phyloP scores from a whole-genome alignment of 2,797 vertebrate species.

The Manis crassicaudata region DNA sequence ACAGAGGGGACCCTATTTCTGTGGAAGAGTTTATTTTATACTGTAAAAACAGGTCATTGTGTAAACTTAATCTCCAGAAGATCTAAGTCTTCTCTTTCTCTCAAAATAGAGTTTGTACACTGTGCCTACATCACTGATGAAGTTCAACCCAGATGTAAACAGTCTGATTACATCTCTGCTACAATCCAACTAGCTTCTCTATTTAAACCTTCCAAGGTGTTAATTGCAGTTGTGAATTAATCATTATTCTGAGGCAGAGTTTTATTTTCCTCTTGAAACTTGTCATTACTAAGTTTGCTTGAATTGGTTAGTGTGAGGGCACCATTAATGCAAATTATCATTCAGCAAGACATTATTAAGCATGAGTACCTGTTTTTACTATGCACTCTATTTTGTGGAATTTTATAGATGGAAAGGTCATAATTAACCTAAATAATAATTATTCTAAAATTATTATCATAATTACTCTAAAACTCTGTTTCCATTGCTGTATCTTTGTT shows the following conservation, averaged over 20 bases:
- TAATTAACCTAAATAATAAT: neutral
- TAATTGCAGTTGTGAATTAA: slow-evolving; percentile 68
- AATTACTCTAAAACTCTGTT: slow-evolving; percentile 37
- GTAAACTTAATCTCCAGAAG: neutral
- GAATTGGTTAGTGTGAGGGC: slow-evolving; percentile 30
- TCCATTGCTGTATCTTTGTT: slow-evolving; percentile 6
- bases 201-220: slow-evolving; percentile 51
- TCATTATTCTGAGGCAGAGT: slow-evolving; percentile 54
- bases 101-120: neutral
- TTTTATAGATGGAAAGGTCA: neutral
- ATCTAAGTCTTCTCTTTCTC: slow-evolving; percentile 16
- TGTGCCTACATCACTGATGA: neutral
- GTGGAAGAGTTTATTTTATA: slow-evolving; percentile 6
- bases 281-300: slow-evolving; percentile 61
- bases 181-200: neutral
- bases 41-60: neutral
- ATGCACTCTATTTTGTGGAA: neutral
- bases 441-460: too few relatives aligned
- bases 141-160: neutral
- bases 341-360: neutral
- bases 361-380: neutral
- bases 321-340: slow-evolving; percentile 28
- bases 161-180: neutral
- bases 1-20: neutral
- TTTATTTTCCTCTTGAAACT: slow-evolving; percentile 59